phyloP scores from a whole-genome alignment of 2,888 invertebrate genomes.

The Drosophila tripunctata region DNA sequence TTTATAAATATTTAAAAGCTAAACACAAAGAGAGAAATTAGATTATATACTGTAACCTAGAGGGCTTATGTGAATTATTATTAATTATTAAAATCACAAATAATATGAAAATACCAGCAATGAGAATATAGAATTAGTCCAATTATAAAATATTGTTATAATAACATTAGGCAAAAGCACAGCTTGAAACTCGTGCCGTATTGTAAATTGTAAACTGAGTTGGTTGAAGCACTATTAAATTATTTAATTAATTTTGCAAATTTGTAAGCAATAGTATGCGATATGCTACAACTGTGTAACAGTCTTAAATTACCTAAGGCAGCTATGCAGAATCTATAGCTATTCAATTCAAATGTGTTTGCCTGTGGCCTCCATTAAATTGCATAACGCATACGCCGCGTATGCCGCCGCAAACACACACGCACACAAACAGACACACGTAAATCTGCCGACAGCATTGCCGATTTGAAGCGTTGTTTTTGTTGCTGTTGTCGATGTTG shows the following conservation, averaged over 20 bases:
- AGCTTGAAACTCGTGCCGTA: neutral
- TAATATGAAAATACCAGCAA: neutral
- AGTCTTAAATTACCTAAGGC: neutral
- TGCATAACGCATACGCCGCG: conserved; percentile 53
- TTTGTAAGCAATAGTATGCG: neutral
- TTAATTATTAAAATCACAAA: neutral
- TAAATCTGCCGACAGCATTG: conserved; percentile 32
- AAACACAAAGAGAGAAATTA: neutral
- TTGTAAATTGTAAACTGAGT: neutral
- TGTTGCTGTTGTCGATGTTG: conserved; percentile 8
- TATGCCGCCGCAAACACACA: conserved; percentile 26
- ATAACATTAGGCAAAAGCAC: neutral
- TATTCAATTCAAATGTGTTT: conserved; percentile 54
- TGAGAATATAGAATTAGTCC: no score
- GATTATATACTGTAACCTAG: neutral
- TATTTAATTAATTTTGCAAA: neutral
- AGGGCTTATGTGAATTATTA: neutral
- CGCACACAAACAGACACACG: conserved; percentile 35
- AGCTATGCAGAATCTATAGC: conserved; percentile 12
- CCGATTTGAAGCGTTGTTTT: conserved; percentile 9
- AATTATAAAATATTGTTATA: neutral
- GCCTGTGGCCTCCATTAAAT: conserved; percentile 36
- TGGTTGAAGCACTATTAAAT: neutral
- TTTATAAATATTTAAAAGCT: conserved; percentile 55
- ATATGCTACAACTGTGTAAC: neutral